Base-by-base conservation (phyloP, 1,140 invertebrate species). In the Liolophura sinensis region DNA sequence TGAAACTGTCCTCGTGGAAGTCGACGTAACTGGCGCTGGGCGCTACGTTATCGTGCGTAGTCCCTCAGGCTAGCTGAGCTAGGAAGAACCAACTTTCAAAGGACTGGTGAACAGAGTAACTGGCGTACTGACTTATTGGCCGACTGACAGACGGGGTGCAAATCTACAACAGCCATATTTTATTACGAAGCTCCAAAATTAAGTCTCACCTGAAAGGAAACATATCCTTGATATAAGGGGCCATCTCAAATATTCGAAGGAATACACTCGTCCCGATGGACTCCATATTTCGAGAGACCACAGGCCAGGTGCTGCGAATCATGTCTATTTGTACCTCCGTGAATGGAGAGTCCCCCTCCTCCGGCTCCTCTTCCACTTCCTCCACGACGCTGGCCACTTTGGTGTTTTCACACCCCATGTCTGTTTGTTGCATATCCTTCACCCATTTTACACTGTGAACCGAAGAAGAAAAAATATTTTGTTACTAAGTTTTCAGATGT, bases 231-330 rank as follows among this genome's bases (percentile, higher is more conserved):
- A 75, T 52, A 50, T 67, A 64, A 5, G 76, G 76, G 22, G 68
- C 69, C 27, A 72, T 74, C 7, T 60, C 61, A 59, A 78, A 78
- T 31, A 78, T 72, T 25, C 73, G 55, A 0, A 64, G 56, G 62
- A 78, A 74, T 16, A 78, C 71, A 51, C 74, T 73, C 4, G 67
- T 56, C 4, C 74, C 76, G 15, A 71, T 70, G 16, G 58, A 49
- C 40, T 61, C 48, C 57, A 68, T 55, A 46, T 78, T 70, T 22
- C 62, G 57, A 31, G 73, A 65, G n/a, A 78, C 56, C 12, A 78
- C 31, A 9, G 76, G 76, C 76, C 76, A 78, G 12, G 76, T 78
- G 60, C 76, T 76, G 27, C 71, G 61, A 20, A 78, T 74, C 7
- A 72, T 74, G 67, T 78, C 74, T 20, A 75, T 75, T 62, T 74